A percentile compares a stretch with the other conserved stretches of the same genome.
Conservation (phyloP, 2,888 invertebrate species). For the Cenopis cana region DNA sequence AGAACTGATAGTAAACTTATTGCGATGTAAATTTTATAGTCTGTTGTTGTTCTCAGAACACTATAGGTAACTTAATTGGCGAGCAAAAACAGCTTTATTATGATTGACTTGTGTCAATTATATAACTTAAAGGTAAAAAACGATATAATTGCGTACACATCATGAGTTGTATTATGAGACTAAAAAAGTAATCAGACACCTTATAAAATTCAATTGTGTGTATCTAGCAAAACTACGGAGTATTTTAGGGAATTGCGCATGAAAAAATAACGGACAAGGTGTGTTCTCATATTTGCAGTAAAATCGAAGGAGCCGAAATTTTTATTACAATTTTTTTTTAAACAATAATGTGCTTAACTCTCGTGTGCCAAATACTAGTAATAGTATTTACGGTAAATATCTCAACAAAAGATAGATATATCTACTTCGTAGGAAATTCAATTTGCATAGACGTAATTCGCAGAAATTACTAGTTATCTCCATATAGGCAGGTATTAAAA, state of each 20-base stretch:
- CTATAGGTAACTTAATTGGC: slow-evolving; percentile 25
- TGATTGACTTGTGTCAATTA: slow-evolving; percentile 18
- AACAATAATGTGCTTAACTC: too few species aligned
- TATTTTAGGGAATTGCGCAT: background rate
- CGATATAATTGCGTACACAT: slow-evolving; percentile 17
- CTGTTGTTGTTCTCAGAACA: slow-evolving; percentile 10
- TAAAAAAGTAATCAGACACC: background rate
- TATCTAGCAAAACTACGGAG: background rate
- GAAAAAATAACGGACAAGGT: background rate
- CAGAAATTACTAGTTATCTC: slow-evolving; percentile 3
- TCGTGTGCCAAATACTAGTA: too few species aligned
- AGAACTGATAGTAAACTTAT: background rate
- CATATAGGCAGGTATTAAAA: slow-evolving; percentile 11
- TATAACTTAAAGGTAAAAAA: slow-evolving; percentile 7
- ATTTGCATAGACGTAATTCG: slow-evolving; percentile 4
- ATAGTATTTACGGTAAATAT: background rate
- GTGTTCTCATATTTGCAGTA: background rate
- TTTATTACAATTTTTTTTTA: too few species aligned
- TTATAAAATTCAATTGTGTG: background rate
- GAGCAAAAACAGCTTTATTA: slow-evolving; percentile 14
- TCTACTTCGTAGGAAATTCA: background rate
- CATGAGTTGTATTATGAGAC: background rate
- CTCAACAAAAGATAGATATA: background rate
- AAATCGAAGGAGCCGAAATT: too few species aligned
- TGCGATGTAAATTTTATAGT: background rate